A percentile compares a stretch with the other conserved stretches of the same genome.
phyloP scores from a whole-genome alignment of 2,888 invertebrate genomes.

The Perithous albicinctus region DNA sequence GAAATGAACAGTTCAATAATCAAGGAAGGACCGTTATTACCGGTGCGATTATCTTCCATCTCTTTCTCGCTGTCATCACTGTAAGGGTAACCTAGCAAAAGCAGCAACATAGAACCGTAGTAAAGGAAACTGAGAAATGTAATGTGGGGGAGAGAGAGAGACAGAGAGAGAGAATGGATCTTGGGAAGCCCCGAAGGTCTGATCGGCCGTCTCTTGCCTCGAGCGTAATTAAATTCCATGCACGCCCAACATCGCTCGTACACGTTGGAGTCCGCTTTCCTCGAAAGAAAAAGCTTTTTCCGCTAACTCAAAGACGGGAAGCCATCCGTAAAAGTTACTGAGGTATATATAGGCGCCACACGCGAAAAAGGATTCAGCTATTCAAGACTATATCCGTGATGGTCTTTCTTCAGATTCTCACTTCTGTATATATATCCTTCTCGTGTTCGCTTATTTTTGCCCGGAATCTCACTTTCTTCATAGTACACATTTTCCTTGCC shows the following conservation, averaged over 20 bases:
- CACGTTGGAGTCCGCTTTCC: constrained; percentile 26
- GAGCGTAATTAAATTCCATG: constrained; percentile 77
- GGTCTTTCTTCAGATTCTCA: constrained; percentile 25
- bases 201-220: constrained; percentile 58
- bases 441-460: constrained; percentile 52
- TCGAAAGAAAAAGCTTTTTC: constrained; percentile 33
- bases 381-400: constrained; percentile 52
- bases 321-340: constrained; percentile 49
- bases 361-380: constrained; percentile 59
- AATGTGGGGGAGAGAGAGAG: constrained; percentile 18
- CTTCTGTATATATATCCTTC: constrained; percentile 32
- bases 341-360: constrained; percentile 32
- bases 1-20: constrained; percentile 68
- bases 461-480: constrained; percentile 65
- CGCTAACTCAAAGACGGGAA: constrained; percentile 46
- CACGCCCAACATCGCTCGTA: constrained; percentile 66
- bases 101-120: not conserved
- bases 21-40: constrained; percentile 59
- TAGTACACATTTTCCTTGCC: constrained; percentile 49
- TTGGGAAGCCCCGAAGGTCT: constrained; percentile 9
- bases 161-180: constrained; percentile 10
- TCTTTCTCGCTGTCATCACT: not conserved
- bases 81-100: not conserved
- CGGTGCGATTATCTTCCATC: not conserved
- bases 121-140: not conserved